These are phyloP conservation scores for Drosophila putrida DNA, from an alignment of 2,888 invertebrate genomes.

Conservation along the genomic window DNA sequence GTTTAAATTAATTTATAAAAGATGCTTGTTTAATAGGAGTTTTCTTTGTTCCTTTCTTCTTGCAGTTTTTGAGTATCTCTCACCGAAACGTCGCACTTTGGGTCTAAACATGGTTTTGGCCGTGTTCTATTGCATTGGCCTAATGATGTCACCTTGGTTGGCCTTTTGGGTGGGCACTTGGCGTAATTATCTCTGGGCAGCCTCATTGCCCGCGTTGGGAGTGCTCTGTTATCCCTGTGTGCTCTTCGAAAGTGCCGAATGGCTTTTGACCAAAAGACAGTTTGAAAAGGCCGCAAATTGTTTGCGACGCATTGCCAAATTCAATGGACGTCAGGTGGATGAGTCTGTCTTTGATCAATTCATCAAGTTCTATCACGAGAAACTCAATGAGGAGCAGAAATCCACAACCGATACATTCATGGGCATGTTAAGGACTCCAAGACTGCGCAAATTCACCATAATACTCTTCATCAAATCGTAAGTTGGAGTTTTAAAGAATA, in stretches of 20 bases:
- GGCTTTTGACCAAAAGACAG: slow-evolving; percentile 87
- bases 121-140: slow-evolving; percentile 87
- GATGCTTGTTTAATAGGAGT: too few relatives aligned
- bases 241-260: slow-evolving; percentile 88
- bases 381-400: slow-evolving; percentile 52
- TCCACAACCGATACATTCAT: slow-evolving; percentile 83
- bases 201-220: slow-evolving; percentile 86
- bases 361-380: slow-evolving; percentile 72
- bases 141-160: slow-evolving; percentile 86
- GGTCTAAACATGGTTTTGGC: slow-evolving; percentile 87
- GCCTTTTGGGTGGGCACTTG: slow-evolving; percentile 86
- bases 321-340: slow-evolving; percentile 86
- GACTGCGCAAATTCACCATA: slow-evolving; percentile 86
- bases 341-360: slow-evolving; percentile 85
- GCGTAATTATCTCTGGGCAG: slow-evolving; percentile 86
- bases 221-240: slow-evolving; percentile 86
- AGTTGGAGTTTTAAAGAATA: slow-evolving; percentile 65
- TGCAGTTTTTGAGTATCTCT: slow-evolving; percentile 87
- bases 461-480: slow-evolving; percentile 88
- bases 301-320: slow-evolving; percentile 86
- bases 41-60: neutral
- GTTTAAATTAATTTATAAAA: too few relatives aligned
- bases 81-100: slow-evolving; percentile 87
- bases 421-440: slow-evolving; percentile 86
- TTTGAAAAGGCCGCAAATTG: slow-evolving; percentile 86